Percentiles rank a stretch among this genome's conserved stretches.
Evolutionary conservation across 2,797 vertebrate genomes (phyloP).

Genomic region (Diplodus sargus): DNA sequence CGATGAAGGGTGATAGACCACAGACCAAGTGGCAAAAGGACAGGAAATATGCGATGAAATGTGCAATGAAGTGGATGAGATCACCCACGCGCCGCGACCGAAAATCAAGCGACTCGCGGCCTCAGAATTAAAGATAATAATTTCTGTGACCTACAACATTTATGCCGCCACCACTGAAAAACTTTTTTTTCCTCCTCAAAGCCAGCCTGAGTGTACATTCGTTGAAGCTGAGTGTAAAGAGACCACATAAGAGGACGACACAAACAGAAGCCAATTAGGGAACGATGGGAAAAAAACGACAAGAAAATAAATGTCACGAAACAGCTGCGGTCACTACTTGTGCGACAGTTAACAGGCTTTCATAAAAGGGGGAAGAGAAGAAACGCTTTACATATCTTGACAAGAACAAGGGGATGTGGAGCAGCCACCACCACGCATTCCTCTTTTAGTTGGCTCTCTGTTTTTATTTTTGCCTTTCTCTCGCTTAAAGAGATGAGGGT

Average conservation of each 20-base stretch:
- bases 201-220: conserved; percentile 48
- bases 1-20: conserved; percentile 81
- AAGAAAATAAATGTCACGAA: conserved; percentile 82
- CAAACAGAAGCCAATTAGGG: conserved; percentile 84
- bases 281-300: conserved; percentile 67
- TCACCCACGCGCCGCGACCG: conserved; percentile 65
- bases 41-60: conserved; percentile 80
- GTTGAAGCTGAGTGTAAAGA: conserved; percentile 64
- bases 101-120: conserved; percentile 68
- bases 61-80: conserved; percentile 73
- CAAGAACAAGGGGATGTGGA: conserved; percentile 78
- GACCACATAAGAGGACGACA: conserved; percentile 82
- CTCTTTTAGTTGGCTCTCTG: conserved; percentile 60
- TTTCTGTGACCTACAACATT: conserved; percentile 72
- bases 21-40: conserved; percentile 80
- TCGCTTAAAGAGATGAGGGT: conserved; percentile 69
- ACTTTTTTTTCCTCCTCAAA: conserved; percentile 15
- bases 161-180: conserved; percentile 54
- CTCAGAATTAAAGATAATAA: conserved; percentile 79
- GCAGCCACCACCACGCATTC: conserved; percentile 67
- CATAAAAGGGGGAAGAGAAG: conserved; percentile 73
- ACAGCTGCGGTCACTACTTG: conserved; percentile 78
- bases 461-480: conserved; percentile 65
- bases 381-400: conserved; percentile 74
- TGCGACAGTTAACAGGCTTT: conserved; percentile 80